phyloP scores from a whole-genome alignment of 2,888 invertebrate genomes.

The Trilocha varians region DNA sequence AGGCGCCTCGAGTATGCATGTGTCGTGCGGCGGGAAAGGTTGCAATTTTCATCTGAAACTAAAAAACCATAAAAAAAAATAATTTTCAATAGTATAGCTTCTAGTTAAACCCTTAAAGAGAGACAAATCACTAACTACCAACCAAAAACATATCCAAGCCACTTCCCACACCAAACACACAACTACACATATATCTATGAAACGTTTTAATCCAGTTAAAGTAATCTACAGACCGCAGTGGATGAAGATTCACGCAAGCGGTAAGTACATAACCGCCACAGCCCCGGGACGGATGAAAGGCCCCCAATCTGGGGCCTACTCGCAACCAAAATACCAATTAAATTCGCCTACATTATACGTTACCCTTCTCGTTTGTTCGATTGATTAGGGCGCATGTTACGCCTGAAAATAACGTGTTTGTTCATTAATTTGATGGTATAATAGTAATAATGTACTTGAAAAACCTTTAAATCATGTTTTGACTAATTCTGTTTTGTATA shows the following conservation, averaged over 20 bases:
- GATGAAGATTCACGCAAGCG: constrained; percentile 5
- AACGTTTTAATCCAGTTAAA: background rate
- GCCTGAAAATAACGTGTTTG: background rate
- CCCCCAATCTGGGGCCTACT: constrained; percentile 19
- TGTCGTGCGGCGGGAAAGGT: too few relatives aligned
- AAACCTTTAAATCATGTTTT: too few relatives aligned
- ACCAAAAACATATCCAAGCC: too few relatives aligned
- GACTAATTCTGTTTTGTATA: too few relatives aligned
- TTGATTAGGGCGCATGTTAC: constrained; percentile 25
- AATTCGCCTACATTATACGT: constrained; percentile 54
- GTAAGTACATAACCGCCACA: constrained; percentile 6
- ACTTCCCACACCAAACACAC: too few relatives aligned
- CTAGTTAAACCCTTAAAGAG: too few relatives aligned
- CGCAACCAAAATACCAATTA: constrained; percentile 61
- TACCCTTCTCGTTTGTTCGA: constrained; percentile 30
- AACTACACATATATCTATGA: background rate
- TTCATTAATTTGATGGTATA: background rate
- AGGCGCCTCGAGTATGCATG: too few relatives aligned
- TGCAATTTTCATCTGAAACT: too few relatives aligned
- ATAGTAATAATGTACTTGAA: background rate
- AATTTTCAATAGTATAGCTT: too few relatives aligned
- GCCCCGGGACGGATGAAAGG: constrained; percentile 19
- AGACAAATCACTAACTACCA: too few relatives aligned
- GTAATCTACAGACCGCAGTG: constrained; percentile 1
- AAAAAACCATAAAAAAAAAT: too few relatives aligned